A percentile compares a stretch with the other conserved stretches of the same genome.
phyloP scores from a whole-genome alignment of 2,113 vertebrate species.

The Pagrus major region DNA sequence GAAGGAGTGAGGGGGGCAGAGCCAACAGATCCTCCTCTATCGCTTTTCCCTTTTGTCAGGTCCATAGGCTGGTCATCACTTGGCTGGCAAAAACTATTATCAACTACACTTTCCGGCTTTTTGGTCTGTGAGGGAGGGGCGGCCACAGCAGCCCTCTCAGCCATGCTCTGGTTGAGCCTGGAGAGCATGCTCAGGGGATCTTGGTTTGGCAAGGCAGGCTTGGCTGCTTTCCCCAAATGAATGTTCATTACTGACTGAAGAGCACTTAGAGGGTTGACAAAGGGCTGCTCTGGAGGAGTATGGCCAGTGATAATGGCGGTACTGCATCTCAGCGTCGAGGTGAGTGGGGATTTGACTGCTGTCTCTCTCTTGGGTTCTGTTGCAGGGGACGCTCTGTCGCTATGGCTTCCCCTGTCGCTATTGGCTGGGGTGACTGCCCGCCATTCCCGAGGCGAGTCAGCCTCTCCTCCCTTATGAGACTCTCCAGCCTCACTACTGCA shows the following conservation, averaged over 20 bases:
- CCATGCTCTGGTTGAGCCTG: slow-evolving; percentile 98
- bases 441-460: slow-evolving; percentile 85
- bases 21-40: slow-evolving; percentile 90
- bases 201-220: slow-evolving; percentile 93
- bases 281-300: slow-evolving; percentile 93
- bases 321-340: slow-evolving; percentile 87
- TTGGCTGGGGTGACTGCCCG: slow-evolving; percentile 89
- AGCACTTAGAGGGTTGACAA: slow-evolving; percentile 97
- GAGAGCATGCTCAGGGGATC: slow-evolving; percentile 99
- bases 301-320: slow-evolving; percentile 95
- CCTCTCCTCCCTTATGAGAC: slow-evolving; percentile 80
- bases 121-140: slow-evolving; percentile 91
- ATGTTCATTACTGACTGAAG: slow-evolving; percentile 99
- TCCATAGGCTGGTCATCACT: slow-evolving; percentile 98
- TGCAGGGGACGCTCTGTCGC: slow-evolving; percentile 77
- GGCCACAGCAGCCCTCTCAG: slow-evolving; percentile 94
- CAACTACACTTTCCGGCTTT: slow-evolving; percentile 88
- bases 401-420: slow-evolving; percentile 80
- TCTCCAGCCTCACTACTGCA: slow-evolving; percentile 90
- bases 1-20: slow-evolving; percentile 91
- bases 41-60: slow-evolving; percentile 96
- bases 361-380: slow-evolving; percentile 76
- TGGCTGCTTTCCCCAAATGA: slow-evolving; percentile 98
- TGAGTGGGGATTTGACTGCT: slow-evolving; percentile 79
- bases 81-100: slow-evolving; percentile 91